These are phyloP conservation scores for Arenaria interpres DNA, from an alignment of 2,113 vertebrate genomes.

Conservation along the genomic window DNA sequence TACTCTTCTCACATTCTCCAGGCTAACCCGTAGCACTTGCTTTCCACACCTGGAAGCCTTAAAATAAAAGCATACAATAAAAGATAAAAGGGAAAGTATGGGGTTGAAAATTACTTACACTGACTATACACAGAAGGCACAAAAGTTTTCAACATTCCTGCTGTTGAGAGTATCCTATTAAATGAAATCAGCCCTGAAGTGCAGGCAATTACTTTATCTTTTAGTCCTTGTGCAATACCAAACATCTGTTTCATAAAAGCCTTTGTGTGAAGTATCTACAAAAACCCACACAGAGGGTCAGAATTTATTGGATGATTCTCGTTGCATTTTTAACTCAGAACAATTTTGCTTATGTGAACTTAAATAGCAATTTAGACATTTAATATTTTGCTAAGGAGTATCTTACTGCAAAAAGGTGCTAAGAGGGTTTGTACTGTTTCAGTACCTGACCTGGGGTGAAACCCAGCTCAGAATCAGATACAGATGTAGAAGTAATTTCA, in stretches of 20 bases:
- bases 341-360: neutral
- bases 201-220: neutral
- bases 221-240: neutral
- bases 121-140: neutral
- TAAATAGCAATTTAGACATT: neutral
- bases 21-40: conserved; percentile 37
- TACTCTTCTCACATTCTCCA: conserved; percentile 36
- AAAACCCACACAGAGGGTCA: neutral
- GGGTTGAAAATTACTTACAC: neutral
- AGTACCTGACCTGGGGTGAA: neutral
- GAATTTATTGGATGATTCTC: neutral
- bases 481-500: neutral
- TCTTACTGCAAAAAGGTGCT: neutral
- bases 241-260: neutral
- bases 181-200: neutral
- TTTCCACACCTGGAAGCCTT: conserved; percentile 49
- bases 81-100: neutral
- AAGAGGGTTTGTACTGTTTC: neutral
- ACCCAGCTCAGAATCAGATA: neutral
- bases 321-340: neutral
- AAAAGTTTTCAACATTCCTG: neutral
- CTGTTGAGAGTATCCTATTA: neutral
- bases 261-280: neutral
- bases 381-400: neutral
- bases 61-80: neutral